A percentile compares a stretch with the other conserved stretches of the same genome.
phyloP scores from a whole-genome alignment of 2,888 invertebrate species.

The Thereva nobilitata region DNA sequence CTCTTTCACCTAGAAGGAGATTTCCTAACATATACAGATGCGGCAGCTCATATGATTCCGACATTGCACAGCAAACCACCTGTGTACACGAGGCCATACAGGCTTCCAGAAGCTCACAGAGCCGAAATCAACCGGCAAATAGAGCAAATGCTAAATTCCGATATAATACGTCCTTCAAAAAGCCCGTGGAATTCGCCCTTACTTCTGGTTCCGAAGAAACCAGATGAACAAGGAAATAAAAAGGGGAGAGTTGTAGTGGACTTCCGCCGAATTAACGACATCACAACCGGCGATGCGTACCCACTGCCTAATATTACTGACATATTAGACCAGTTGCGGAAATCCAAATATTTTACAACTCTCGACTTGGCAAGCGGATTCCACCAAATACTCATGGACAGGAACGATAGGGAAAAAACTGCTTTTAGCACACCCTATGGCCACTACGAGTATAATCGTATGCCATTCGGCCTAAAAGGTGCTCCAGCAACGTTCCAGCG shows the following conservation, averaged over 20 bases:
- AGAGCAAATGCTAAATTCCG: neutral
- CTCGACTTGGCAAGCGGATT: too few species aligned
- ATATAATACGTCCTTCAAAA: neutral
- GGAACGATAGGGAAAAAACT: too few species aligned
- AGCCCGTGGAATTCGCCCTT: neutral
- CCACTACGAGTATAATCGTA: too few species aligned
- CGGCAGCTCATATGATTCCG: neutral
- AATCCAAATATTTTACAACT: too few species aligned
- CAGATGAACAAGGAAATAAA: neutral
- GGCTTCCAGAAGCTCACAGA: neutral
- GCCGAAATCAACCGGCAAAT: too few species aligned
- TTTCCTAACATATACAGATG: neutral
- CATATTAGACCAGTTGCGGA: too few species aligned
- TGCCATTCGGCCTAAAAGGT: too few species aligned
- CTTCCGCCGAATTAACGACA: neutral
- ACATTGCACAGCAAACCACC: neutral
- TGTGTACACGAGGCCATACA: slow-evolving; percentile 1
- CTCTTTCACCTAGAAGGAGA: neutral
- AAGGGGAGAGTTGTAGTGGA: neutral
- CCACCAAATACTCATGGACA: too few species aligned
- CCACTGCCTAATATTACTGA: too few species aligned
- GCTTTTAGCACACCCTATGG: too few species aligned
- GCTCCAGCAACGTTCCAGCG: too few species aligned
- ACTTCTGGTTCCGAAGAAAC: slow-evolving; percentile 4
- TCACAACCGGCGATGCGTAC: too few species aligned